Percentiles rank a stretch among this genome's conserved stretches.
phyloP scores from a whole-genome alignment of 2,888 invertebrate species.

The Perithous albicinctus region DNA sequence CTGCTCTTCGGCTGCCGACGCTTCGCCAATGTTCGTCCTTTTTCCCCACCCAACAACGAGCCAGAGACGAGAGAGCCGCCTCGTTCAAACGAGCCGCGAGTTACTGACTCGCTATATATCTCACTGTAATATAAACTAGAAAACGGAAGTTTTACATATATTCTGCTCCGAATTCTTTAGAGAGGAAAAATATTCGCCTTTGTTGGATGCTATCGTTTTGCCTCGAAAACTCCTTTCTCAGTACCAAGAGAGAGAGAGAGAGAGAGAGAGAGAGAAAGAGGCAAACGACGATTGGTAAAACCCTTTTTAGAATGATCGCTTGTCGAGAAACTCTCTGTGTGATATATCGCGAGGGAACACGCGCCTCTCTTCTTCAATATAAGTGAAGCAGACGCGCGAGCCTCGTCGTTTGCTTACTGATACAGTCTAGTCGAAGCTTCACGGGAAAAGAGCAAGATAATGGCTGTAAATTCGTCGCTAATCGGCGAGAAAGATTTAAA shows the following conservation, averaged over 20 bases:
- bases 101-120: conserved; percentile 79
- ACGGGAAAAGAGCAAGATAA: neutral
- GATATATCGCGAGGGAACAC: conserved; percentile 16
- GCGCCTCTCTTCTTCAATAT: neutral
- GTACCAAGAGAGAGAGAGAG: too few species aligned
- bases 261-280: too few species aligned
- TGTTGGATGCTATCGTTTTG: conserved; percentile 61
- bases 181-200: conserved; percentile 63
- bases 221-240: conserved; percentile 37
- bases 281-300: too few species aligned
- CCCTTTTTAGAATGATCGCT: conserved; percentile 7
- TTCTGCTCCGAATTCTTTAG: conserved; percentile 54
- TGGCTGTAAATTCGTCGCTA: conserved; percentile 17
- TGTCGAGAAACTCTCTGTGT: conserved; percentile 29
- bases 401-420: neutral
- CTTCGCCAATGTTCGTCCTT: conserved; percentile 29
- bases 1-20: conserved; percentile 72
- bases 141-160: conserved; percentile 78
- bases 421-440: neutral
- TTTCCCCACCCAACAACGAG: too few species aligned
- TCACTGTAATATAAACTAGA: conserved; percentile 74
- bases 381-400: neutral
- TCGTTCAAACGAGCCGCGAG: conserved; percentile 82
- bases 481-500: conserved; percentile 14
- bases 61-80: conserved; percentile 36